A percentile compares a stretch with the other conserved stretches of the same genome.
These are phyloP conservation scores for Manis crassicaudata DNA, from an alignment of 2,797 vertebrate genomes.

Conservation along the genomic window DNA sequence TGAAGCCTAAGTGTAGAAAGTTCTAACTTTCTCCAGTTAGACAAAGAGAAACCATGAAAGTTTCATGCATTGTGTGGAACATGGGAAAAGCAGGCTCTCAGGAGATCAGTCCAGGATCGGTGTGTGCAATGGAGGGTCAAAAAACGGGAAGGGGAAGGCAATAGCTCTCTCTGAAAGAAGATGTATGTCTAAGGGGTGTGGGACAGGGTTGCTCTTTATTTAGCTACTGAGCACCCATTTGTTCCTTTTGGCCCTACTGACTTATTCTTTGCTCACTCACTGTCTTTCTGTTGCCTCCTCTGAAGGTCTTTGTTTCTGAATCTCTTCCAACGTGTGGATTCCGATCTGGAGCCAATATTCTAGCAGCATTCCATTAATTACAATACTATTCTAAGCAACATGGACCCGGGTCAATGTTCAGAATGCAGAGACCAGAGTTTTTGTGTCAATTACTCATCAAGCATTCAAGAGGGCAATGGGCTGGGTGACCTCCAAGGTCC, in stretches of 20 bases:
- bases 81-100: background rate
- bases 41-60: background rate
- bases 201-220: background rate
- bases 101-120: background rate
- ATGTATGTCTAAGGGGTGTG: too few relatives aligned
- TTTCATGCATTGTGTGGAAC: background rate
- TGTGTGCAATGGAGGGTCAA: background rate
- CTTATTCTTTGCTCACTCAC: background rate
- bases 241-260: background rate
- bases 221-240: background rate
- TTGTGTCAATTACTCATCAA: background rate
- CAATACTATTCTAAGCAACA: background rate
- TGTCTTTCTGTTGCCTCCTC: background rate
- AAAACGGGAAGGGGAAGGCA: background rate
- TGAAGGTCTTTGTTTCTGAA: background rate
- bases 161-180: background rate
- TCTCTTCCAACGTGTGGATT: background rate
- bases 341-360: constrained; percentile 1
- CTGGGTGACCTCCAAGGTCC: background rate
- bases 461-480: background rate
- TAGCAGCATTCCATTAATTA: constrained; percentile 12
- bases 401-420: background rate
- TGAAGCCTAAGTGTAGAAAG: background rate
- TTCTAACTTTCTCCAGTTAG: background rate
- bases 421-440: background rate